Evolutionary conservation across 1,140 invertebrate genomes (phyloP), one percentile per base, ranked within the genome.

Genomic region (Samia ricini): DNA sequence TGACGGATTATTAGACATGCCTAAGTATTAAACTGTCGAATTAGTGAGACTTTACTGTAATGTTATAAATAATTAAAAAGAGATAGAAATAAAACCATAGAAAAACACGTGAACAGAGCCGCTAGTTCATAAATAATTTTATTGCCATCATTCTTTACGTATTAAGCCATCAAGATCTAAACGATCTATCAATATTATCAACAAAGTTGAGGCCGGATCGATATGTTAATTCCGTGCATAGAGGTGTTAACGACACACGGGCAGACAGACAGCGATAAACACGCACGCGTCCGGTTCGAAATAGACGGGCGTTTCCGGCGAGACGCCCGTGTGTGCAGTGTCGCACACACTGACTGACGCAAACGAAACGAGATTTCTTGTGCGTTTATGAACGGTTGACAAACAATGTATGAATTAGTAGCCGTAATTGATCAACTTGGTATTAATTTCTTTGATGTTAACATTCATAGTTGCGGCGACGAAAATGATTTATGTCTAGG

Each of bases 221-320:
- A 56, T 58, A 60, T 56, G 54, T 56, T 63, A 61, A 57, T 66
- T 49, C 56, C 33, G 33, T 42, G 63, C 62, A 69, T 68, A 80
- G n/a, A n/a, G 80, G 81, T 77, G 81, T 77, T 82, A 87, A 85
- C 79, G 83, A 83, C 75, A 77, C 71, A 51, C 66, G 18, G 15
- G 20, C 60, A 78, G 74, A 77, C 73, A 70, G 71, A 68, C 72
- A 76, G 80, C 77, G 74, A 76, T 77, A 77, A 80, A 81, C 74
- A 81, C 74, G 68, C 72, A 59, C 60, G 68, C 82, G 74, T 89
- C 86, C 86, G 83, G 84, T 81, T 78, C 66, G 80, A 78, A 83
- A 89, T 89, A 87, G 86, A 87, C 79, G 76, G 63, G 68, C 67
- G 66, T 75, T 84, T 86, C 85, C 85, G 79, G 73, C 74, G 60